Conservation (phyloP, 2,113 vertebrate genomes). For the Siniperca knerii region DNA sequence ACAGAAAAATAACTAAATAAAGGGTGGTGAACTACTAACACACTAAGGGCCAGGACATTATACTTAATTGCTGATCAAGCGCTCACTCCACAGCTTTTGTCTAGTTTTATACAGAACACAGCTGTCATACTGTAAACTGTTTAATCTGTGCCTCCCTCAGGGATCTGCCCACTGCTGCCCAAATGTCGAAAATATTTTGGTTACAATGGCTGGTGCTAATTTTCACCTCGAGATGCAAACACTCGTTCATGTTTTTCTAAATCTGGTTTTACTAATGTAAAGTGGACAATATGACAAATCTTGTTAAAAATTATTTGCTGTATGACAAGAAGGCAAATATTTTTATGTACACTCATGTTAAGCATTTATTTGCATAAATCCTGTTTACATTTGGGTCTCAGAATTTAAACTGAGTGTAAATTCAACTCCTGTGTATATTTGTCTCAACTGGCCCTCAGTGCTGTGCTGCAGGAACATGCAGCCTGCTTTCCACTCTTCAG, state of each 20-base stretch:
- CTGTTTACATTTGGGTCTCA: background rate
- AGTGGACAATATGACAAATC: background rate
- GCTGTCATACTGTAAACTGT: background rate
- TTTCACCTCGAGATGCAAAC: background rate
- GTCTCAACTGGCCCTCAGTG: constrained; percentile 2
- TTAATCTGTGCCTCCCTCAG: background rate
- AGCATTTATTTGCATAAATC: background rate
- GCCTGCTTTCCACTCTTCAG: constrained; percentile 10
- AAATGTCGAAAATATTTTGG: background rate
- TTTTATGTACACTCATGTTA: background rate
- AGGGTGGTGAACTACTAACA: background rate
- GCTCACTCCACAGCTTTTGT: background rate
- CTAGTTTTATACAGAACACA: background rate
- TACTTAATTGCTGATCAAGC: constrained; percentile 2
- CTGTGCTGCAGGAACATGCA: background rate
- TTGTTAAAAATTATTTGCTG: background rate
- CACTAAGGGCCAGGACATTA: background rate
- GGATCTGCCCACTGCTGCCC: background rate
- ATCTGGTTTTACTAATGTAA: background rate
- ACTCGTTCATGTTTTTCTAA: background rate
- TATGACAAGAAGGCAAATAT: background rate
- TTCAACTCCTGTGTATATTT: background rate
- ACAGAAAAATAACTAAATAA: background rate
- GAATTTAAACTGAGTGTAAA: background rate
- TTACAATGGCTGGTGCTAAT: background rate